phyloP scores from a whole-genome alignment of 2,888 invertebrate genomes.

The Noctua comes region DNA sequence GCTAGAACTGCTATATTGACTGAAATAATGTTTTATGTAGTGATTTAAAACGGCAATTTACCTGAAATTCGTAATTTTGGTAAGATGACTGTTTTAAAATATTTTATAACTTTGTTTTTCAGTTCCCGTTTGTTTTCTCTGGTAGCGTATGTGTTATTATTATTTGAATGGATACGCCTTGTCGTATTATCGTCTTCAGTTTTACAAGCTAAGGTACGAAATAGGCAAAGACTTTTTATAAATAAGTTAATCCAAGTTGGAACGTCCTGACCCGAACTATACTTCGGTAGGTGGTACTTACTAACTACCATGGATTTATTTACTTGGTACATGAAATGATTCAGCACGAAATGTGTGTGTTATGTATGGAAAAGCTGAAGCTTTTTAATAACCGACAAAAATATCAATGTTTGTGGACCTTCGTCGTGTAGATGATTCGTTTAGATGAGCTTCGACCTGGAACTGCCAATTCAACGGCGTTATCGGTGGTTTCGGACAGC shows the following conservation, averaged over 20 bases:
- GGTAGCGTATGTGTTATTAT: slow-evolving; percentile 3
- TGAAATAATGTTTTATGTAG: background rate
- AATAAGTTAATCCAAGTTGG: background rate
- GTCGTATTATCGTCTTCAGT: background rate
- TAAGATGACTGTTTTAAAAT: background rate
- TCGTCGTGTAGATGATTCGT: background rate
- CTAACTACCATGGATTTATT: background rate
- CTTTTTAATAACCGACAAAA: background rate
- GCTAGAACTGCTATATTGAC: background rate
- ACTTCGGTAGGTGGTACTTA: background rate
- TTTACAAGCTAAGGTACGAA: background rate
- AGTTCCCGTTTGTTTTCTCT: background rate
- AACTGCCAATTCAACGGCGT: background rate
- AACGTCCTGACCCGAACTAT: background rate
- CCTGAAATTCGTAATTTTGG: background rate
- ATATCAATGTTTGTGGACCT: background rate
- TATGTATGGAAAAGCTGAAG: background rate
- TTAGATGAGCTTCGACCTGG: background rate
- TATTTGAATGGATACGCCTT: background rate
- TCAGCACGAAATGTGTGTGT: background rate
- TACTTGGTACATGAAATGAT: background rate
- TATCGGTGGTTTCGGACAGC: background rate
- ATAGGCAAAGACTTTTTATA: background rate
- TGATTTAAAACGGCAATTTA: background rate
- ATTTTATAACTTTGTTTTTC: background rate